Percentiles rank a stretch among this genome's conserved stretches.
Evolutionary conservation across 2,888 invertebrate species (phyloP).

Genomic region (Mellilla xanthometata): DNA sequence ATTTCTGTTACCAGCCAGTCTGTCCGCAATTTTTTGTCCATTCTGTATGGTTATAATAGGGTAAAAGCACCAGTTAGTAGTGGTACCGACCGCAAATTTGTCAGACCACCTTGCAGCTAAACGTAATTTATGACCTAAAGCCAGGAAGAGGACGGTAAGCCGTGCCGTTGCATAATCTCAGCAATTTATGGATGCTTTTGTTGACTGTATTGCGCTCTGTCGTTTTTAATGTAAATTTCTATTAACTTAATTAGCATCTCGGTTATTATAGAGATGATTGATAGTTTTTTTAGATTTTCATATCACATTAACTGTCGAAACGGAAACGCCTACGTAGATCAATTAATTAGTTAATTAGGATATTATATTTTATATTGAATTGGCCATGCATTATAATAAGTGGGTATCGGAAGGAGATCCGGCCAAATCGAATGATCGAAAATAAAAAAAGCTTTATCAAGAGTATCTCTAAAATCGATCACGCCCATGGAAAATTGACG

Average conservation of each 20-base stretch:
- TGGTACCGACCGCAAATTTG: slow-evolving; percentile 76
- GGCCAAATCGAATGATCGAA: slow-evolving; percentile 51
- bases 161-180: slow-evolving; percentile 78
- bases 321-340: not conserved
- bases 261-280: slow-evolving; percentile 6
- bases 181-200: slow-evolving; percentile 74
- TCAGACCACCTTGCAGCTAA: slow-evolving; percentile 80
- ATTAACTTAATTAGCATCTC: slow-evolving; percentile 37
- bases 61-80: slow-evolving; percentile 52
- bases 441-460: slow-evolving; percentile 47
- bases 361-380: slow-evolving; percentile 7
- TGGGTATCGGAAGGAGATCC: slow-evolving; percentile 48
- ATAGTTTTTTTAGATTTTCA: not conserved
- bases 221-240: slow-evolving; percentile 56
- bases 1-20: slow-evolving; percentile 28
- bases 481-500: slow-evolving; percentile 77
- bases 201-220: slow-evolving; percentile 58
- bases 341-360: slow-evolving; percentile 7
- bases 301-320: not conserved
- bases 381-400: slow-evolving; percentile 34
- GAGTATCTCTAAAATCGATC: slow-evolving; percentile 78
- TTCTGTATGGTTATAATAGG: slow-evolving; percentile 48
- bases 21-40: slow-evolving; percentile 30
- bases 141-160: slow-evolving; percentile 72
- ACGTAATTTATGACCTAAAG: slow-evolving; percentile 76